phyloP scores from a whole-genome alignment of 2,797 vertebrate species.

The Macropodus opercularis region DNA sequence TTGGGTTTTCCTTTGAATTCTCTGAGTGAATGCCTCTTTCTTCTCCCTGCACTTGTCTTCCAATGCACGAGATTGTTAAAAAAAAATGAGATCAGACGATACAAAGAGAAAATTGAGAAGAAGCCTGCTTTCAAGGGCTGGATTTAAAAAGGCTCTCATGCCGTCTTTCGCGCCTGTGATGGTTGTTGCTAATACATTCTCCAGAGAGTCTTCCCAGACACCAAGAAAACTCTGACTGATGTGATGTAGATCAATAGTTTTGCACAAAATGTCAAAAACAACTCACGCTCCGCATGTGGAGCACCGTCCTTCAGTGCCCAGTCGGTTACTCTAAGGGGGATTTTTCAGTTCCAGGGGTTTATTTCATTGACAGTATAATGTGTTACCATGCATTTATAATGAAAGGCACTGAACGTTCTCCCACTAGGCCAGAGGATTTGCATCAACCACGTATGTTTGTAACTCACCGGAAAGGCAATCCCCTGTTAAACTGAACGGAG shows the following conservation, averaged over 20 bases:
- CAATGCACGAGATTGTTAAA: constrained; percentile 29
- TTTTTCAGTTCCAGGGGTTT: constrained; percentile 4
- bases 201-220: constrained; percentile 54
- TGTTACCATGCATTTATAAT: constrained; percentile 25
- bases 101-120: constrained; percentile 30
- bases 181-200: constrained; percentile 57
- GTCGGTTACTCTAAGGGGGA: constrained; percentile 7
- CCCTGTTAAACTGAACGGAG: constrained; percentile 60
- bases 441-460: constrained; percentile 34
- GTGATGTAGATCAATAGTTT: constrained; percentile 68
- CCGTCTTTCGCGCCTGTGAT: constrained; percentile 39
- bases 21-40: constrained; percentile 2
- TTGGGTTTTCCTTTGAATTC: constrained; percentile 29
- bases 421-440: constrained; percentile 27
- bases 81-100: constrained; percentile 29
- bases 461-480: constrained; percentile 64
- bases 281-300: constrained; percentile 38
- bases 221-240: constrained; percentile 65
- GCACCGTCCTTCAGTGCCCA: neutral
- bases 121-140: constrained; percentile 31
- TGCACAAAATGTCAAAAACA: constrained; percentile 64
- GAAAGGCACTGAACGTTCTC: constrained; percentile 41
- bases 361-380: constrained; percentile 29
- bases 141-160: constrained; percentile 42
- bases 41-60: constrained; percentile 15